Percentiles rank a stretch among this genome's conserved stretches.
These are phyloP conservation scores for Semnopithecus entellus DNA, from an alignment of 2,113 vertebrate species.

Conservation along the genomic window DNA sequence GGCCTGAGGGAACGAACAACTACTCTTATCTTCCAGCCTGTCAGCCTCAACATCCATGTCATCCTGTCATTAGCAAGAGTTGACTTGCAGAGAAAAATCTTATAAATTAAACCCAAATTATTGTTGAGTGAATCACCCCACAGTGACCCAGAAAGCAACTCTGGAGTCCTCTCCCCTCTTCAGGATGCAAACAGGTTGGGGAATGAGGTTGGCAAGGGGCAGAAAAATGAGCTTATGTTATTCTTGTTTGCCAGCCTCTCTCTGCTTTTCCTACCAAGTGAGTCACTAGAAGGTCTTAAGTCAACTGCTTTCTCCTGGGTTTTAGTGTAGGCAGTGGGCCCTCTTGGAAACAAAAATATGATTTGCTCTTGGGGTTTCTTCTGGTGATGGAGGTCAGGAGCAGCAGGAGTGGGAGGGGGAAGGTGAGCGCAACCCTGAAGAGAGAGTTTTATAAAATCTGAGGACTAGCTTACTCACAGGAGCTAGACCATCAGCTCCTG, in stretches of 20 bases:
- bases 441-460: not conserved
- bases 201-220: not conserved
- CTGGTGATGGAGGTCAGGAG: not conserved
- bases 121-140: slow-evolving; percentile 27
- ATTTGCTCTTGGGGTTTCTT: not conserved
- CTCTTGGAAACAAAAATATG: not conserved
- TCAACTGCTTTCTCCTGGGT: not conserved
- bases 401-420: not conserved
- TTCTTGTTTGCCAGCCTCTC: not conserved
- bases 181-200: not conserved
- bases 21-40: slow-evolving; percentile 39
- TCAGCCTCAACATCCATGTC: slow-evolving; percentile 18
- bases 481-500: not conserved
- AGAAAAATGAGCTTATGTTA: not conserved
- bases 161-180: not conserved
- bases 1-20: slow-evolving; percentile 50
- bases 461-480: not conserved
- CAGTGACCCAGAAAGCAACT: slow-evolving; percentile 42
- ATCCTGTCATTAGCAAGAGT: slow-evolving; percentile 35
- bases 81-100: slow-evolving; percentile 48
- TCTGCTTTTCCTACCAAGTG: not conserved
- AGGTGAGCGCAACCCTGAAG: not conserved
- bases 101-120: slow-evolving; percentile 15
- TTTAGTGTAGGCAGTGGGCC: not conserved
- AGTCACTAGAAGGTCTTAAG: not conserved